A percentile compares a stretch with the other conserved stretches of the same genome.
These are phyloP conservation scores for Aelia acuminata DNA, from an alignment of 2,888 invertebrate species.

Conservation along the genomic window DNA sequence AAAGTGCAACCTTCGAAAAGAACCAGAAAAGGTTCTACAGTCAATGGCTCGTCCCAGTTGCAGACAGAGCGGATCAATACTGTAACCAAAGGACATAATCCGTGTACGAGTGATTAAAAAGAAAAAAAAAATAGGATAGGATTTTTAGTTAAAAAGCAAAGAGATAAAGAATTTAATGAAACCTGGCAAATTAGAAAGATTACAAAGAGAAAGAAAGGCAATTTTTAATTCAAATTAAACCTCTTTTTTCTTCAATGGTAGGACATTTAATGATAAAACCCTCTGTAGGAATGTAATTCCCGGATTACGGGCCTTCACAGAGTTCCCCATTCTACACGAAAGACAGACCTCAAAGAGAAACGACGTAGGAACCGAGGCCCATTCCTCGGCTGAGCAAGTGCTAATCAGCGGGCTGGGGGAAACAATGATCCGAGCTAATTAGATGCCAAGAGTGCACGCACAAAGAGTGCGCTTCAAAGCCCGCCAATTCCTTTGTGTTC, in stretches of 20 bases:
- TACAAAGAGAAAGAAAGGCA: background rate
- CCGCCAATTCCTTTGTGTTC: background rate
- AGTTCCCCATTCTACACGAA: too few species aligned
- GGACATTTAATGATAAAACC: background rate
- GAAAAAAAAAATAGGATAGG: too few species aligned
- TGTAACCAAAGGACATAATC: background rate
- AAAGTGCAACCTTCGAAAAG: too few species aligned
- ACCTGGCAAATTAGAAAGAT: background rate
- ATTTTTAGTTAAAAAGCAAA: too few species aligned
- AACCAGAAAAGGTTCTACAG: too few species aligned
- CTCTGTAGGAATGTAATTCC: background rate
- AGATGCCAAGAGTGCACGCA: conserved; percentile 36
- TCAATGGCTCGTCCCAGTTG: too few species aligned
- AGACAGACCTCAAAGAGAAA: background rate
- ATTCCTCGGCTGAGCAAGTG: conserved; percentile 10
- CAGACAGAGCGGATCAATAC: background rate
- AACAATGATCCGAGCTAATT: conserved; percentile 18
- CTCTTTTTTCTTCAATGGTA: too few species aligned
- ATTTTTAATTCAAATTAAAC: too few species aligned
- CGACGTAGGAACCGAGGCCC: background rate
- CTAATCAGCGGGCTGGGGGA: background rate
- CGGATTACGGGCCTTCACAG: background rate
- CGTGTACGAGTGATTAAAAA: background rate
- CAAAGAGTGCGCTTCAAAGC: conserved; percentile 14
- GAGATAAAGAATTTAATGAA: background rate